These are phyloP conservation scores for Sepioteuthis lessoniana DNA, from an alignment of 2,888 invertebrate species.

Conservation along the genomic window DNA sequence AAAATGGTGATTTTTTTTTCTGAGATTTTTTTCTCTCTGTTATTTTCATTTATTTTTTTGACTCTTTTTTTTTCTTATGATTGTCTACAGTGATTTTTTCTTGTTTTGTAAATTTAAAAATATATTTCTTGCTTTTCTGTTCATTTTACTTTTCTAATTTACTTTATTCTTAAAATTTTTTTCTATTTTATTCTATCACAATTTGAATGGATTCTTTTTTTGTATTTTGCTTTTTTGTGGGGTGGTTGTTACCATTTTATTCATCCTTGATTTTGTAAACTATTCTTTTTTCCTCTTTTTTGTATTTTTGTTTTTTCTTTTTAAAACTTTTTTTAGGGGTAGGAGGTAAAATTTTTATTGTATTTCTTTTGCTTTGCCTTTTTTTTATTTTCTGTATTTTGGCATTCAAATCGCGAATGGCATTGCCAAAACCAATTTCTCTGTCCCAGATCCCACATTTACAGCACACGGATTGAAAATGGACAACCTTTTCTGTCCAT, in stretches of 20 bases:
- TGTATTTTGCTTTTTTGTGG: too few relatives aligned
- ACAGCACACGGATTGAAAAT: background rate
- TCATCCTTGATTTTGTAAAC: background rate
- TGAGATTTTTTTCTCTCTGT: background rate
- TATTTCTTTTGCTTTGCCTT: background rate
- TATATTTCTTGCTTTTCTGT: background rate
- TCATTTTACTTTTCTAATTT: background rate
- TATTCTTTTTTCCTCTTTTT: background rate
- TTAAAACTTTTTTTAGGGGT: background rate
- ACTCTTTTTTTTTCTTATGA: background rate
- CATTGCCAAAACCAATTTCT: background rate
- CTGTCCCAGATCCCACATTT: background rate
- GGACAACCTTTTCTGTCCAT: background rate
- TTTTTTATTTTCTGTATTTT: background rate
- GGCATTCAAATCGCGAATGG: background rate
- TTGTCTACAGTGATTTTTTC: background rate
- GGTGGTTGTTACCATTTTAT: background rate
- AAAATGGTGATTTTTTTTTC: background rate
- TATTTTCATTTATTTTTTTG: too few relatives aligned
- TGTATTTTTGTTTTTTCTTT: background rate
- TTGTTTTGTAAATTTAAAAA: background rate
- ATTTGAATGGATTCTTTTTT: too few relatives aligned
- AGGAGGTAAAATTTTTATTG: background rate
- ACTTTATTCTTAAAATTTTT: background rate
- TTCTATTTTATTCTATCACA: background rate